Conservation (phyloP, 2,797 vertebrate species). For the Meda fulgida region DNA sequence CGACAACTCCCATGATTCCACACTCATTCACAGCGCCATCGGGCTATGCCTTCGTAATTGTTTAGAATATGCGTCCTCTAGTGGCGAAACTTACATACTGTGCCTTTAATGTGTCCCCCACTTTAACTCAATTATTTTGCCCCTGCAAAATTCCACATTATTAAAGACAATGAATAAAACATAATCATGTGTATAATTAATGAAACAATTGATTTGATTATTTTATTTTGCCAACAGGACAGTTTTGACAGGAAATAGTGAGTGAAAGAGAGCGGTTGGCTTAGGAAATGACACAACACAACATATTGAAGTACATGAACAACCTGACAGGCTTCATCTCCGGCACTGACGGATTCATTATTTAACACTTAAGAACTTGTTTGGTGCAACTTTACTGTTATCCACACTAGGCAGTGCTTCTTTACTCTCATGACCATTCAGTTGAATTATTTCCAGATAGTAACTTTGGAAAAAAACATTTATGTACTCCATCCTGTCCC, state of each 20-base stretch:
- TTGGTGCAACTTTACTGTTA: neutral
- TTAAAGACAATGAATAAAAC: neutral
- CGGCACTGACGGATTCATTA: neutral
- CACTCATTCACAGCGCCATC: no score
- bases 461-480: neutral
- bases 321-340: neutral
- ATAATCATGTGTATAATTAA: neutral
- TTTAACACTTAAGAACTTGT: neutral
- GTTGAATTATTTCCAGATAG: neutral
- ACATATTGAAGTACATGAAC: neutral
- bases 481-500: neutral
- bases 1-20: no score
- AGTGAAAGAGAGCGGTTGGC: neutral
- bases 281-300: neutral
- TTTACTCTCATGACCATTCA: neutral
- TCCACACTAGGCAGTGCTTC: slow-evolving; percentile 1
- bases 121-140: neutral
- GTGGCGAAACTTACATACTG: no score
- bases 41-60: no score
- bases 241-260: neutral
- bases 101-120: neutral
- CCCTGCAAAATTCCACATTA: neutral
- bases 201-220: neutral
- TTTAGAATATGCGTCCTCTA: no score
- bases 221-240: neutral